A percentile compares a stretch with the other conserved stretches of the same genome.
phyloP scores from a whole-genome alignment of 2,113 vertebrate genomes.

The Microcebus jonahi region DNA sequence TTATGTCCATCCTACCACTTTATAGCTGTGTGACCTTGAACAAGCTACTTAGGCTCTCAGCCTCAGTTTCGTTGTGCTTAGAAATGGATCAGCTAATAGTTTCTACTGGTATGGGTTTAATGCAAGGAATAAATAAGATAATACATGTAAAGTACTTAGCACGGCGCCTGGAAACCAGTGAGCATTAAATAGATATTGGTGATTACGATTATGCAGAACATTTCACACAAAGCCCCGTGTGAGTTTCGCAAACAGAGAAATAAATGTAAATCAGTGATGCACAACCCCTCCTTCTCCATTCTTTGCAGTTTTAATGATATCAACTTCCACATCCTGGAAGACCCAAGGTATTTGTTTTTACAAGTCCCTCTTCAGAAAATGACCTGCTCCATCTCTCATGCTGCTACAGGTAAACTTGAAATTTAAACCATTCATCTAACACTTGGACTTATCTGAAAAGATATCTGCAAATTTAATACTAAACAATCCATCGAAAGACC shows the following conservation, averaged over 20 bases:
- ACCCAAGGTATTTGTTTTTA: neutral
- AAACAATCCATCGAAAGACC: conserved; percentile 45
- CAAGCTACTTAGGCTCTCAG: neutral
- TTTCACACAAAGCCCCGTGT: neutral
- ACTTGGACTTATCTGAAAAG: neutral
- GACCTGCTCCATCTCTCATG: neutral
- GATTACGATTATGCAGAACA: neutral
- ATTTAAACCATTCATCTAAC: conserved; percentile 34
- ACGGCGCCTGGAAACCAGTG: neutral
- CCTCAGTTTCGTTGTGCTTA: neutral
- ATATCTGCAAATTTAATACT: conserved; percentile 48
- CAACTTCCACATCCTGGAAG: neutral
- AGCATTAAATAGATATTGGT: neutral
- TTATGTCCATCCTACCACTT: neutral
- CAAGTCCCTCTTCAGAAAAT: conserved; percentile 39
- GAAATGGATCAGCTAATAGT: neutral
- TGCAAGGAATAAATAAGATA: neutral
- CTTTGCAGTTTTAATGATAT: conserved; percentile 22
- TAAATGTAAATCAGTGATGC: neutral
- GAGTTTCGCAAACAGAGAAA: conserved; percentile 53
- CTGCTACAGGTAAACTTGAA: conserved; percentile 56
- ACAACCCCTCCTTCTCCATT: neutral
- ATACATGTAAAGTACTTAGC: neutral
- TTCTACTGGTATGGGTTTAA: neutral
- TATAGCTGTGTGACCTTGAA: neutral